phyloP scores from a whole-genome alignment of 2,797 vertebrate species.

The Eremophila alpestris region DNA sequence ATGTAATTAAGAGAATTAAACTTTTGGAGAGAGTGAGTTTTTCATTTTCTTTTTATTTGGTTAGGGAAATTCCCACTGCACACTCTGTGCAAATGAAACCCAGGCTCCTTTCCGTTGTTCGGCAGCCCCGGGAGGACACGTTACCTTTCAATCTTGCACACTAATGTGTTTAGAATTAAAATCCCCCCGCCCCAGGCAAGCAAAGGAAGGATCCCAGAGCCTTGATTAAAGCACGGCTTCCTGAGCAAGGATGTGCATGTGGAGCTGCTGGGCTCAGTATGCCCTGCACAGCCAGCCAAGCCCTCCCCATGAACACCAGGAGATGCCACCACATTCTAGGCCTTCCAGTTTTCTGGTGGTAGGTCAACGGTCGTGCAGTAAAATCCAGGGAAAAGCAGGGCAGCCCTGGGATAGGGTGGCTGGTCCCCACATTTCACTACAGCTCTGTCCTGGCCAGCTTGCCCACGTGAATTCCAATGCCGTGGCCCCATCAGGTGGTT shows the following conservation, averaged over 20 bases:
- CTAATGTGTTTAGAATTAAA: constrained; percentile 80
- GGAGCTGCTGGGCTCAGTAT: not conserved
- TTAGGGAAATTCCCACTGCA: constrained; percentile 78
- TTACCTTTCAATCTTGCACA: constrained; percentile 77
- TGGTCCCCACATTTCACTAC: not conserved
- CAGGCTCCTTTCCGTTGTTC: constrained; percentile 76
- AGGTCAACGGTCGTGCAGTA: not conserved
- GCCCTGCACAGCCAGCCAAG: not conserved
- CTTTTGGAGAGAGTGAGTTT: constrained; percentile 74
- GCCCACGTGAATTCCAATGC: not conserved
- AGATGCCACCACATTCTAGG: not conserved
- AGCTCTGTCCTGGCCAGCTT: not conserved
- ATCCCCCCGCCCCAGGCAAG: constrained; percentile 64
- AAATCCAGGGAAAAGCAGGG: not conserved
- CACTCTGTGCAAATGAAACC: constrained; percentile 78
- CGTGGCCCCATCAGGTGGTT: not conserved
- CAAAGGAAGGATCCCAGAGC: constrained; percentile 73
- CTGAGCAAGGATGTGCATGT: not conserved
- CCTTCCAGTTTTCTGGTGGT: not conserved
- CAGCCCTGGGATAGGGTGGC: not conserved
- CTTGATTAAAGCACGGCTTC: constrained; percentile 76
- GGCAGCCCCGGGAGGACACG: constrained; percentile 70
- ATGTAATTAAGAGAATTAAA: constrained; percentile 82
- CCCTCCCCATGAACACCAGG: not conserved
- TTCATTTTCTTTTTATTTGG: constrained; percentile 83